A percentile compares a stretch with the other conserved stretches of the same genome.
phyloP scores from a whole-genome alignment of 1,140 invertebrate genomes.

The Eumaeus atala region DNA sequence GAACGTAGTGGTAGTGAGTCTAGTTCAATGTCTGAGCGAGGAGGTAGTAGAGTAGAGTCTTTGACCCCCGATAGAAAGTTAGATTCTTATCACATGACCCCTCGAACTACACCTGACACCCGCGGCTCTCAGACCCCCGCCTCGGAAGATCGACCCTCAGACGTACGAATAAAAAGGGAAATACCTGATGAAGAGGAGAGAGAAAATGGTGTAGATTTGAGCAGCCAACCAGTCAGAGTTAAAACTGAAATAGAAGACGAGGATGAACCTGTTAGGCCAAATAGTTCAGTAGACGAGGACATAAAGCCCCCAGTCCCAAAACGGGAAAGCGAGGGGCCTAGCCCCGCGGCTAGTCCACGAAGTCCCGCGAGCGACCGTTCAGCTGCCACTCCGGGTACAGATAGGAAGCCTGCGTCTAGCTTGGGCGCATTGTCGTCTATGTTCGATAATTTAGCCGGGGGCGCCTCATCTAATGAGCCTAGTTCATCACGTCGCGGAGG shows the following conservation, averaged over 20 bases:
- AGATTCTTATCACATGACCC: conserved; percentile 79
- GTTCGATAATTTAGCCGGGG: conserved; percentile 87
- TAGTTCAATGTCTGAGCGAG: conserved; percentile 87
- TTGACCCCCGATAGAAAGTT: conserved; percentile 85
- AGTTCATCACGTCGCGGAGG: conserved; percentile 79
- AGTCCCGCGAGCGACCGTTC: conserved; percentile 86
- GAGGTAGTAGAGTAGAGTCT: conserved; percentile 83
- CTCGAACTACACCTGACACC: conserved; percentile 83
- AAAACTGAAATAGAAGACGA: conserved; percentile 76
- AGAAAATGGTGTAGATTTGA: conserved; percentile 68
- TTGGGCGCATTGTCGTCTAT: conserved; percentile 91
- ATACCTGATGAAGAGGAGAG: conserved; percentile 67
- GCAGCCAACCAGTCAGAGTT: conserved; percentile 65
- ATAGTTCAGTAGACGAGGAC: conserved; percentile 70
- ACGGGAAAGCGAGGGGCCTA: conserved; percentile 60
- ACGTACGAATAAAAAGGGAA: conserved; percentile 72
- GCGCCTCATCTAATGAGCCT: conserved; percentile 57
- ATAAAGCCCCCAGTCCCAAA: conserved; percentile 48
- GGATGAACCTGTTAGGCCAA: conserved; percentile 73
- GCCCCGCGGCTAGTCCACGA: conserved; percentile 76
- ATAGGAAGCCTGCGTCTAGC: conserved; percentile 81
- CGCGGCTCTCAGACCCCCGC: conserved; percentile 71
- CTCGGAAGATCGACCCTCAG: conserved; percentile 55
- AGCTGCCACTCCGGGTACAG: conserved; percentile 79
- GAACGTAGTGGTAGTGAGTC: conserved; percentile 90